Base-by-base conservation (phyloP, 2,113 vertebrate species). In the Planiliza haematocheilus region DNA sequence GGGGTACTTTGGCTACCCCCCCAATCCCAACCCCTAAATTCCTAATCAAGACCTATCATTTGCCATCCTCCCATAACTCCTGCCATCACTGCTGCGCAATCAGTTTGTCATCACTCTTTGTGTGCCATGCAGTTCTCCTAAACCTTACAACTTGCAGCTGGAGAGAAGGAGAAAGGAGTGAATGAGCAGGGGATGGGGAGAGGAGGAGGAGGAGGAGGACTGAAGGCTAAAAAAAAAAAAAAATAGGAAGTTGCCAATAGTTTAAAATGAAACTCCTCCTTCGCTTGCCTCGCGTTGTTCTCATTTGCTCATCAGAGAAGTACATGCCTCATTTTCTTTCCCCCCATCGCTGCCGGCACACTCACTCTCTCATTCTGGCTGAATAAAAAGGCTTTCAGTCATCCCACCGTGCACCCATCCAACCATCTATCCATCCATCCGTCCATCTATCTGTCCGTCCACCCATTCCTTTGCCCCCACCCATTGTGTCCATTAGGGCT, bases 21-120 rank as follows among this genome's bases (percentile, higher is more conserved):
- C 42, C 42, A 7, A 14, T 13, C 67, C 43, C 58, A 39, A 11
- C n/a, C 36, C 58, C 95, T 93, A 90, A 92, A 94, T 95, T 94
- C 94, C 94, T 94, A 95, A 96, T 96, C 96, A 96, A 94, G 90
- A 79, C 88, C 89, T 84, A 92, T 93, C 92, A 93, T 93, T 93
- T 93, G 93, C 95, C 95, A 93, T 95, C 92, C 95, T 93, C 88
- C 89, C 91, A 90, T 85, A 93, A 93, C 93, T 95, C 92, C 86
- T 91, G 94, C 94, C 94, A 95, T 94, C 95, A 90, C 94, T 91
- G 93, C 92, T 89, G 94, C 94, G 94, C 96, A 95, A 96, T 97
- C 96, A 95, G 95, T 96, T 95, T 97, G 96, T 96, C 96, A 95
- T 94, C 95, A 93, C 92, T 94, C 94, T 92, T 92, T 93, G 93